Evolutionary conservation across 1,140 invertebrate species (phyloP).

Genomic region (Atta colombica): DNA sequence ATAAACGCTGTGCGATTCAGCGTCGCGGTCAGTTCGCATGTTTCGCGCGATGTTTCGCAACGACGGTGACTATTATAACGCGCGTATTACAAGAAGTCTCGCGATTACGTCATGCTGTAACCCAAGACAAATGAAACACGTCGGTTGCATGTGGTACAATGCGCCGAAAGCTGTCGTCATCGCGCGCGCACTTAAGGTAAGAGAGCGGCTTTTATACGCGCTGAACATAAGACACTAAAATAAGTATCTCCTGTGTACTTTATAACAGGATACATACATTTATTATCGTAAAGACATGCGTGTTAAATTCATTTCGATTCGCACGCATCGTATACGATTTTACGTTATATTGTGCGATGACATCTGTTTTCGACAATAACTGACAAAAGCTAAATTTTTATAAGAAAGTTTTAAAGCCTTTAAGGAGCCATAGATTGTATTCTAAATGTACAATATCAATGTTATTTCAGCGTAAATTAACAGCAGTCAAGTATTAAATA

Average conservation of each 20-base stretch:
- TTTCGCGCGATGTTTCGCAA: constrained; percentile 45
- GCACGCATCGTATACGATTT: background rate
- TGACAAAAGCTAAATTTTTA: background rate
- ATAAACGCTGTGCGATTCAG: background rate
- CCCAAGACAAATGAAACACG: constrained; percentile 60
- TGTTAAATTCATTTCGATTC: constrained; percentile 37
- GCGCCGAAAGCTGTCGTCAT: constrained; percentile 41
- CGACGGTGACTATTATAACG: constrained; percentile 16
- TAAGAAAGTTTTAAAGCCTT: background rate
- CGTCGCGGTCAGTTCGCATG: constrained; percentile 23
- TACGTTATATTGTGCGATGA: background rate
- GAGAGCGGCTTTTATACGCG: constrained; percentile 29
- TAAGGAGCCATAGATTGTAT: background rate
- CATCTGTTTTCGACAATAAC: background rate
- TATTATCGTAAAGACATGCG: constrained; percentile 36
- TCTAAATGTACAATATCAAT: background rate
- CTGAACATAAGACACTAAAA: constrained; percentile 14
- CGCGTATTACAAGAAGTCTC: constrained; percentile 44
- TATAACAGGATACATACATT: constrained; percentile 1
- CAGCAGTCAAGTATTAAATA: background rate
- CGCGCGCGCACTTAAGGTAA: constrained; percentile 39
- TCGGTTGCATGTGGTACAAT: constrained; percentile 40
- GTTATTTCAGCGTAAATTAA: background rate
- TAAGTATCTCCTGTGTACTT: constrained; percentile 31
- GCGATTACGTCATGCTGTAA: constrained; percentile 58